A percentile compares a stretch with the other conserved stretches of the same genome.
phyloP scores from a whole-genome alignment of 2,113 vertebrate genomes.

The Dromaius novaehollandiae region DNA sequence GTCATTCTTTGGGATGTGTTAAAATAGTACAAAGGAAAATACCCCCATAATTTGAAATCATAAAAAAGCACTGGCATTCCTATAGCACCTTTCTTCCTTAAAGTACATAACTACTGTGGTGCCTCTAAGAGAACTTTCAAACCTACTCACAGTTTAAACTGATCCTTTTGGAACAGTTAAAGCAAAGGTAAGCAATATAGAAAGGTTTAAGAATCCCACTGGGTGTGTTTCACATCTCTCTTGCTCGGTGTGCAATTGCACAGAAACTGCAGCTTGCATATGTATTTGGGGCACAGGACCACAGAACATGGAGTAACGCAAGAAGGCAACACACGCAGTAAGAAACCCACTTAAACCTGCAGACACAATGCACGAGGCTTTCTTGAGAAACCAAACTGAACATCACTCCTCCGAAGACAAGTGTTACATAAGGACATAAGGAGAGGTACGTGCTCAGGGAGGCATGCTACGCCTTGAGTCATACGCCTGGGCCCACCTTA shows the following conservation, averaged over 20 bases:
- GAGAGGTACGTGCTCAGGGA: not conserved
- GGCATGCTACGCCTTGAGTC: rapidly evolving
- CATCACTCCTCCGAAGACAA: not conserved
- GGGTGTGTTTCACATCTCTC: not conserved
- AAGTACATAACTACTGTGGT: not conserved
- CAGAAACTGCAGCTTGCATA: not conserved
- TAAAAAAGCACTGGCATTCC: not conserved
- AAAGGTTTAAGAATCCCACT: not conserved
- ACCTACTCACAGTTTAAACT: not conserved
- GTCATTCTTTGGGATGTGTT: not conserved
- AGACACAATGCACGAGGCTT: not conserved
- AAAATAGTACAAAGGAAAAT: not conserved
- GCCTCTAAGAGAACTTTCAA: not conserved
- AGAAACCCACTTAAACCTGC: not conserved
- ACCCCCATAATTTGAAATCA: not conserved
- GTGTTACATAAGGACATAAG: not conserved
- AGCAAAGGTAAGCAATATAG: not conserved
- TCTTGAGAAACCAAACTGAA: not conserved
- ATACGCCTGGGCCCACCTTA: not conserved
- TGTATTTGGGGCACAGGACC: not conserved
- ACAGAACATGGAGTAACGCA: not conserved
- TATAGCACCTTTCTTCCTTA: not conserved
- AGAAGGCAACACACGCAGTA: not conserved
- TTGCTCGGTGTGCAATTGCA: not conserved
- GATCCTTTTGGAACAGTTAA: not conserved